Evolutionary conservation across 2,888 invertebrate species (phyloP).

Genomic region (Ypsolopha sequella): DNA sequence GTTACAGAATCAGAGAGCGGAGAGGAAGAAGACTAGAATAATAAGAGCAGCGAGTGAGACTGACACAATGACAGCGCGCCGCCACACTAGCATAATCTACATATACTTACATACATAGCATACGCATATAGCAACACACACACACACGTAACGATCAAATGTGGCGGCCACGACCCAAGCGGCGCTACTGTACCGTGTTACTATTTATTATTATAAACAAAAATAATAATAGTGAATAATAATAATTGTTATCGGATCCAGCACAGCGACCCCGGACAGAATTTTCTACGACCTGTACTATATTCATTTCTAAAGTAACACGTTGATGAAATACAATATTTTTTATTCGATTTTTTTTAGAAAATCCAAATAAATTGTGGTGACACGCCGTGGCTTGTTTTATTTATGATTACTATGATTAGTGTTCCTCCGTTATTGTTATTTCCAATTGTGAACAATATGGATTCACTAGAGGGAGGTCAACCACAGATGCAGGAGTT

Average conservation of each 20-base stretch:
- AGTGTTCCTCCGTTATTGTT: too few relatives aligned
- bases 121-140: conserved; percentile 14
- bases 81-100: conserved; percentile 15
- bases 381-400: conserved; percentile 44
- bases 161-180: conserved; percentile 1
- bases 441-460: too few relatives aligned
- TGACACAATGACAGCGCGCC: conserved; percentile 27
- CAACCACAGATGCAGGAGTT: too few relatives aligned
- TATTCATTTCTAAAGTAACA: conserved; percentile 65
- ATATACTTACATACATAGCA: background rate
- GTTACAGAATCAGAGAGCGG: conserved; percentile 66
- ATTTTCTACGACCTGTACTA: conserved; percentile 55
- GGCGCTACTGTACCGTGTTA: conserved; percentile 6
- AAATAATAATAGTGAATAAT: conserved; percentile 25
- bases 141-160: conserved; percentile 4
- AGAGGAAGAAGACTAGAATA: conserved; percentile 66
- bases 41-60: conserved; percentile 67
- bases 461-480: too few relatives aligned
- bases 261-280: conserved; percentile 25
- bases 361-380: conserved; percentile 67
- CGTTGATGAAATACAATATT: conserved; percentile 69
- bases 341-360: conserved; percentile 70
- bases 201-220: conserved; percentile 19
- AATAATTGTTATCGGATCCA: conserved; percentile 25
- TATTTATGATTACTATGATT: conserved; percentile 11